Evolutionary conservation across 2,113 vertebrate genomes (phyloP).

Genomic region (Chloroceryle aenea): DNA sequence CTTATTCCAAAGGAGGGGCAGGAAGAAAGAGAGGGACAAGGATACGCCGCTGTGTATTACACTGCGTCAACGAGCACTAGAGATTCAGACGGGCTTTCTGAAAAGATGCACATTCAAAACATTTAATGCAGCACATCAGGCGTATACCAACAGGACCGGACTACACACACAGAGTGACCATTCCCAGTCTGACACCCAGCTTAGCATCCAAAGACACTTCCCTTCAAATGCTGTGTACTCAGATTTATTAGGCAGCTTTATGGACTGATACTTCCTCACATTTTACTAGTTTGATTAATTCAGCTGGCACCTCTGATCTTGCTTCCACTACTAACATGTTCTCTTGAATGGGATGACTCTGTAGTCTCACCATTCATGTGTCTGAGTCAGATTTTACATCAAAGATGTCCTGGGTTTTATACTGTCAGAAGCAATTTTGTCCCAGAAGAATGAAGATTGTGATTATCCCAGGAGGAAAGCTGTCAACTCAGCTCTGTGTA

Average conservation of each 20-base stretch:
- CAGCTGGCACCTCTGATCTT: constrained; percentile 47
- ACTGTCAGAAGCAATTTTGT: constrained; percentile 72
- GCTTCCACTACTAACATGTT: constrained; percentile 5
- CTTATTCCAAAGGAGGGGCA: background rate
- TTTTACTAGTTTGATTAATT: constrained; percentile 43
- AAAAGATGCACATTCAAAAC: background rate
- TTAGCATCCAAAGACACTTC: background rate
- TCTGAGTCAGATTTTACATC: constrained; percentile 59
- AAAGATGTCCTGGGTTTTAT: constrained; percentile 69
- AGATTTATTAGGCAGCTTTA: constrained; percentile 29
- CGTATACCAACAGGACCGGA: background rate
- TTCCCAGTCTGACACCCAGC: background rate
- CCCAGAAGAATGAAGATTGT: constrained; percentile 62
- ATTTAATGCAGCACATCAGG: background rate
- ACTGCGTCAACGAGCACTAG: accelerated
- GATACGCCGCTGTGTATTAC: accelerated
- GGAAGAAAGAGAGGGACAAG: background rate
- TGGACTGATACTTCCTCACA: constrained; percentile 26
- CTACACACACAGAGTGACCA: background rate
- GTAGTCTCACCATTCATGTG: constrained; percentile 56
- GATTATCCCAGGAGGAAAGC: constrained; percentile 66
- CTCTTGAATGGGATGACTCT: constrained; percentile 46
- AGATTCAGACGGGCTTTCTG: background rate
- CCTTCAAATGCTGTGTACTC: background rate
- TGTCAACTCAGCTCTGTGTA: constrained; percentile 60